phyloP scores from a whole-genome alignment of 1,140 invertebrate species.

The Popillia japonica region DNA sequence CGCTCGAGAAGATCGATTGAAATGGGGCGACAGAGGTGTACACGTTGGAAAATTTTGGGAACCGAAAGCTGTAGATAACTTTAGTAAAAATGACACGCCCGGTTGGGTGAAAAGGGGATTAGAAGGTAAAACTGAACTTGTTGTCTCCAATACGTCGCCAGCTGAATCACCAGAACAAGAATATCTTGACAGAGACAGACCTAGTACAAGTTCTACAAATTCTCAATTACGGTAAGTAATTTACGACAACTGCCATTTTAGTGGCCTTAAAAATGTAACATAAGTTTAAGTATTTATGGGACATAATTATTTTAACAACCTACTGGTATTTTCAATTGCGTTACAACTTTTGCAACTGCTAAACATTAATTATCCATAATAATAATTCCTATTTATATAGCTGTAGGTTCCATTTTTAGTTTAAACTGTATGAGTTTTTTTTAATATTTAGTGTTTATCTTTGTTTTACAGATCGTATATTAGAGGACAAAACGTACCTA shows the following conservation, averaged over 20 bases:
- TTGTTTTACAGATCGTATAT: slow-evolving; percentile 59
- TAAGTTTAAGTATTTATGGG: too few species aligned
- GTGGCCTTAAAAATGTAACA: too few species aligned
- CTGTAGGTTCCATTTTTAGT: too few species aligned
- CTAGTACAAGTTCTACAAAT: slow-evolving; percentile 53
- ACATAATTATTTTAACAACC: too few species aligned
- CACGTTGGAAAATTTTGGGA: slow-evolving; percentile 73
- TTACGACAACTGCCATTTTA: too few species aligned
- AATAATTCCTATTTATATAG: too few species aligned
- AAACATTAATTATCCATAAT: too few species aligned
- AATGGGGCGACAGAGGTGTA: slow-evolving; percentile 73
- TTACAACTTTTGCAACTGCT: too few species aligned
- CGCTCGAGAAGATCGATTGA: slow-evolving; percentile 69
- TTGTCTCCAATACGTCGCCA: slow-evolving; percentile 56
- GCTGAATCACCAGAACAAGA: slow-evolving; percentile 58
- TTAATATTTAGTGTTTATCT: background rate
- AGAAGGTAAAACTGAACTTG: slow-evolving; percentile 58
- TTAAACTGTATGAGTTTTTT: too few species aligned
- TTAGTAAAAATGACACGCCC: slow-evolving; percentile 60
- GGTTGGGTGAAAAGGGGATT: slow-evolving; percentile 73
- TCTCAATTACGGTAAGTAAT: slow-evolving; percentile 50
- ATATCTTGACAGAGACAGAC: slow-evolving; percentile 51
- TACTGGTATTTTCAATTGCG: too few species aligned
- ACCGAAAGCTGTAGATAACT: slow-evolving; percentile 61
- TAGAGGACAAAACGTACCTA: slow-evolving; percentile 76